Conservation (phyloP, 2,888 invertebrate species). For the Fabriciana adippe region DNA sequence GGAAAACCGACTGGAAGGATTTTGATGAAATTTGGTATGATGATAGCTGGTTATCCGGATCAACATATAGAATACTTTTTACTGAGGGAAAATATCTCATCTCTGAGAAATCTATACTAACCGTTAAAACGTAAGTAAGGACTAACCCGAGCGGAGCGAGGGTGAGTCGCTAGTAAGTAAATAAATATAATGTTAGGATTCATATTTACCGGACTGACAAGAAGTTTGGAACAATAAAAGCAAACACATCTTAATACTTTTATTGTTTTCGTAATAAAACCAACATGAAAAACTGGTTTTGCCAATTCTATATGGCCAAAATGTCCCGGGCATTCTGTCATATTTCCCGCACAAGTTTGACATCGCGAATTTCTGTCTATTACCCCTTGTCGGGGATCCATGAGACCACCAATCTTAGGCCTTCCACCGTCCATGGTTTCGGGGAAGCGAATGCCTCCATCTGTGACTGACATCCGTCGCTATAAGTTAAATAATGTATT, state of each 20-base stretch:
- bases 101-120: too few species aligned
- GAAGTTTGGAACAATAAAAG: slow-evolving; percentile 98
- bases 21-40: too few species aligned
- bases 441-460: slow-evolving; percentile 97
- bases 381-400: slow-evolving; percentile 99
- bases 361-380: slow-evolving; percentile 96
- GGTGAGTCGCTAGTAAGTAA: background rate
- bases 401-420: slow-evolving; percentile 98
- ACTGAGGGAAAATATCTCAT: too few species aligned
- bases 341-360: slow-evolving; percentile 98
- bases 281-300: slow-evolving; percentile 99
- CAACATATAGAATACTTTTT: too few species aligned
- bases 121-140: too few species aligned
- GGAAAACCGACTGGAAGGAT: too few species aligned
- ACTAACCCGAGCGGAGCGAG: too few species aligned
- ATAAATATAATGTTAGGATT: slow-evolving; percentile 5
- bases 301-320: slow-evolving; percentile 99
- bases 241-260: slow-evolving; percentile 99
- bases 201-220: slow-evolving; percentile 92
- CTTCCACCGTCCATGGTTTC: slow-evolving; percentile 99
- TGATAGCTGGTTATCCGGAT: too few species aligned
- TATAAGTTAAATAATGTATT: slow-evolving; percentile 63
- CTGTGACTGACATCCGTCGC: slow-evolving; percentile 99
- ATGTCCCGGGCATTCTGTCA: slow-evolving; percentile 99
- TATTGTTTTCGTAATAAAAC: slow-evolving; percentile 98